Percentiles rank a stretch among this genome's conserved stretches.
Evolutionary conservation across 53 echinoderm and acorn worm species (phyloP).

Genomic region (Antedon mediterranea): DNA sequence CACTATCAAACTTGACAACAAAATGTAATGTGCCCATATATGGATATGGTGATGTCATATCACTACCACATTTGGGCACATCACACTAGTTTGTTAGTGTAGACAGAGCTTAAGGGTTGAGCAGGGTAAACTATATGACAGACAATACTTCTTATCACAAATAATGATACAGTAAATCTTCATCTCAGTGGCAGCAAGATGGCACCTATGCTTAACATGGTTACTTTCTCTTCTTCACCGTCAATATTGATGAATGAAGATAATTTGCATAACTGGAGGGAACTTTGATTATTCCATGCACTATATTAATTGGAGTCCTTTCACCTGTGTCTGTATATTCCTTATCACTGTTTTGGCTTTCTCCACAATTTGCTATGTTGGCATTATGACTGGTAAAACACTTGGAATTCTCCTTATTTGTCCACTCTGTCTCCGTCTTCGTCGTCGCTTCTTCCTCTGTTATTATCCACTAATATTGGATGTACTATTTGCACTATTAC

Average conservation of each 20-base stretch:
- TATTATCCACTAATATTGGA: neutral
- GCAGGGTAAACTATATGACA: no score
- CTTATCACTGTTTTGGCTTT: neutral
- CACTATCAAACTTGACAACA: no score
- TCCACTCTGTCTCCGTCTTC: neutral
- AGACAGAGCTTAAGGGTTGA: no score
- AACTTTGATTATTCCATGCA: neutral
- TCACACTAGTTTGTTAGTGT: no score
- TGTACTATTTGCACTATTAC: no score
- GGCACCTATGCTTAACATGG: neutral
- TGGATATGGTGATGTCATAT: no score
- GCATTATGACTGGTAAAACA: neutral
- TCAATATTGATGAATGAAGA: neutral
- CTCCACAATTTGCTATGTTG: neutral
- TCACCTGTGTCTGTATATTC: neutral
- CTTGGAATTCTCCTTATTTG: neutral
- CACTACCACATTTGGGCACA: no score
- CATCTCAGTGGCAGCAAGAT: no score
- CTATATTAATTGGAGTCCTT: neutral
- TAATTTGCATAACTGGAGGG: neutral
- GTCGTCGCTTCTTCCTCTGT: neutral
- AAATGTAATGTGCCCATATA: no score
- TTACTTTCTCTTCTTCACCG: neutral
- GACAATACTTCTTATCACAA: no score
- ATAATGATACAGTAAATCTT: no score